phyloP scores from a whole-genome alignment of 92 coral and sea anemone species.

The Montipora capitata region DNA sequence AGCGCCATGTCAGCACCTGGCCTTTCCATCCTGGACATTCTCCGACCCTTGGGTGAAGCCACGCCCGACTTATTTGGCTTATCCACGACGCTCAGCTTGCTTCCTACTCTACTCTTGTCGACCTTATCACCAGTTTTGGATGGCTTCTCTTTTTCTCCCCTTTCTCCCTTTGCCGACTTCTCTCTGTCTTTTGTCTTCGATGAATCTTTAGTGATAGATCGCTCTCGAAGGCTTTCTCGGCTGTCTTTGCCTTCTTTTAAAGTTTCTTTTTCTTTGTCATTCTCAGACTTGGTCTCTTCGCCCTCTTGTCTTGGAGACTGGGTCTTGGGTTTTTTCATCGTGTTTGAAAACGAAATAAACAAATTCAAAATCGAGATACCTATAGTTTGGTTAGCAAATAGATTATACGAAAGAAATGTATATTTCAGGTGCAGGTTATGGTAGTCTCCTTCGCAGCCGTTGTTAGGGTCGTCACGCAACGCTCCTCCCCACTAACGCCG shows the following conservation, averaged over 20 bases:
- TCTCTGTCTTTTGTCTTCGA: conserved; percentile 79
- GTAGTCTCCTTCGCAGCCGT: too few relatives aligned
- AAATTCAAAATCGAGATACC: too few relatives aligned
- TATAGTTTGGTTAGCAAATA: too few relatives aligned
- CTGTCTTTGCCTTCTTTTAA: conserved; percentile 74
- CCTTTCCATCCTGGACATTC: conserved; percentile 90
- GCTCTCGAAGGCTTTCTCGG: conserved; percentile 77
- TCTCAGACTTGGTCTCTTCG: conserved; percentile 59
- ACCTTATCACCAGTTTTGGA: conserved; percentile 64
- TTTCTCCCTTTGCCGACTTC: conserved; percentile 87
- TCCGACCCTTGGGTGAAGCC: conserved; percentile 65
- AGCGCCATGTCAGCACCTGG: conserved; percentile 70
- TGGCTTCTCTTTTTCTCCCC: conserved; percentile 72
- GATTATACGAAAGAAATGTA: too few relatives aligned
- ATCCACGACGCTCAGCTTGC: conserved; percentile 73
- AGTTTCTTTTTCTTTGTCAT: conserved; percentile 65
- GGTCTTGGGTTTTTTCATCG: conserved; percentile 50
- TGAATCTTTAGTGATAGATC: conserved; percentile 67
- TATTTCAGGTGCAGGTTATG: too few relatives aligned
- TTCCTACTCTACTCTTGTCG: conserved; percentile 77
- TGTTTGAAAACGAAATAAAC: too few relatives aligned
- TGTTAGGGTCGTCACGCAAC: too few relatives aligned
- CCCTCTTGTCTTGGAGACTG: conserved; percentile 38
- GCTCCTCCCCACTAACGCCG: too few relatives aligned
- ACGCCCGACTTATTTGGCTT: conserved; percentile 83